Conservation (phyloP, 2,888 invertebrate species). For the Scaptomyza cyrtandrae region DNA sequence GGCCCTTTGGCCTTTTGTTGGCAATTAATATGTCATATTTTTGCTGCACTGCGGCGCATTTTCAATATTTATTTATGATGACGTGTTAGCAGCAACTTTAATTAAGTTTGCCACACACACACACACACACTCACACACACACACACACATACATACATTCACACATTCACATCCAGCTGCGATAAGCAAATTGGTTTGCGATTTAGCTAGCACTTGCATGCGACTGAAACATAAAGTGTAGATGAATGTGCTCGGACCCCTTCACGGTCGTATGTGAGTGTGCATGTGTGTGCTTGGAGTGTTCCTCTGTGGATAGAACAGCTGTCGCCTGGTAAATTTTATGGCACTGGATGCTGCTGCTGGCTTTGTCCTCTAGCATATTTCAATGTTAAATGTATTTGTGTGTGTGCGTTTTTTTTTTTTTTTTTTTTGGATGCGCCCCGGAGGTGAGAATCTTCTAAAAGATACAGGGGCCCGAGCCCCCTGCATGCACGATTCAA, state of each 20-base stretch:
- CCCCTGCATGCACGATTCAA: too few species aligned
- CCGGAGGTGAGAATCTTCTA: too few species aligned
- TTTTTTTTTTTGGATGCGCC: too few species aligned
- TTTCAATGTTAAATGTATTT: constrained; percentile 33
- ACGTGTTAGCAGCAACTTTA: constrained; percentile 43
- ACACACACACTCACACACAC: neutral
- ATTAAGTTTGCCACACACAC: constrained; percentile 41
- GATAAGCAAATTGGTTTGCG: constrained; percentile 74
- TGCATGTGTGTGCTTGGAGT: constrained; percentile 6
- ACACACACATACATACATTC: neutral
- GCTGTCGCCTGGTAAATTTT: constrained; percentile 54
- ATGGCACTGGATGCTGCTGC: constrained; percentile 29
- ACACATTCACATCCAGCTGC: constrained; percentile 11
- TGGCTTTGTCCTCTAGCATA: constrained; percentile 9
- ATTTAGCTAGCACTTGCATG: constrained; percentile 57
- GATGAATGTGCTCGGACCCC: constrained; percentile 2
- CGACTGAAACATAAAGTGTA: constrained; percentile 5
- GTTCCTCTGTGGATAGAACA: constrained; percentile 29
- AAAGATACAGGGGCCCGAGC: too few species aligned
- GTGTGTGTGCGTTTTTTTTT: too few species aligned
- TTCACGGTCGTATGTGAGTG: constrained; percentile 1
- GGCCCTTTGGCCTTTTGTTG: constrained; percentile 18
- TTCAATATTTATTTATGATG: constrained; percentile 38
- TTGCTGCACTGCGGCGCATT: constrained; percentile 57
- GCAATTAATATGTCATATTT: constrained; percentile 57